A percentile compares a stretch with the other conserved stretches of the same genome.
These are phyloP conservation scores for Grantiella picta DNA, from an alignment of 2,113 vertebrate genomes.

Conservation along the genomic window DNA sequence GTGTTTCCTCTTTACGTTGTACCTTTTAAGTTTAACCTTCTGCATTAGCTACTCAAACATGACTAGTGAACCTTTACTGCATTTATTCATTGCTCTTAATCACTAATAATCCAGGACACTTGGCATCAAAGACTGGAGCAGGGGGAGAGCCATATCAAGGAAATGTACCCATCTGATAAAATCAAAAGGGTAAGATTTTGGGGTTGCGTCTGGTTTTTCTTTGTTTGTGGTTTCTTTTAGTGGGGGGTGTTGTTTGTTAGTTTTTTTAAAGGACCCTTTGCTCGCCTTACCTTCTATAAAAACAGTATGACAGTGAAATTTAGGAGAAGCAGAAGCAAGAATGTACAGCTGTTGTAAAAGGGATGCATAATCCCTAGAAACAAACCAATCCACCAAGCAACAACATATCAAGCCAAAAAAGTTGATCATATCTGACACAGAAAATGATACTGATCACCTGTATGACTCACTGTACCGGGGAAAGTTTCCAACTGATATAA, in stretches of 20 bases:
- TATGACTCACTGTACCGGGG: not conserved
- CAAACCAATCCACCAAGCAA: not conserved
- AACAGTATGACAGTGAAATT: not conserved
- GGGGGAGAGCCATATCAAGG: not conserved
- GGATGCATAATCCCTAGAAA: not conserved
- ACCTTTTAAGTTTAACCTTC: not conserved
- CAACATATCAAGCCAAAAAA: not conserved
- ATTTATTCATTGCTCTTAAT: not conserved
- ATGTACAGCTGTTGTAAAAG: not conserved
- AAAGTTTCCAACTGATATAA: not conserved
- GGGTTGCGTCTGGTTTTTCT: not conserved
- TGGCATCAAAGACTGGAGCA: not conserved
- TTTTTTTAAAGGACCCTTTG: not conserved
- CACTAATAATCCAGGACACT: not conserved
- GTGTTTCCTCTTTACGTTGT: not conserved
- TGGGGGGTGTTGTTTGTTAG: no score
- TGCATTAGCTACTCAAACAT: not conserved
- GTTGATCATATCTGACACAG: not conserved
- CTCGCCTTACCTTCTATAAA: not conserved
- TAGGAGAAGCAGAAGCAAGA: not conserved
- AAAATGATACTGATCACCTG: not conserved
- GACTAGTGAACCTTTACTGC: not conserved
- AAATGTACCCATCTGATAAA: not conserved
- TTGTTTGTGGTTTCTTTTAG: rapidly evolving
- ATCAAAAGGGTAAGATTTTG: not conserved